These are phyloP conservation scores for Arctia plantaginis DNA, from an alignment of 2,888 invertebrate species.

Conservation along the genomic window DNA sequence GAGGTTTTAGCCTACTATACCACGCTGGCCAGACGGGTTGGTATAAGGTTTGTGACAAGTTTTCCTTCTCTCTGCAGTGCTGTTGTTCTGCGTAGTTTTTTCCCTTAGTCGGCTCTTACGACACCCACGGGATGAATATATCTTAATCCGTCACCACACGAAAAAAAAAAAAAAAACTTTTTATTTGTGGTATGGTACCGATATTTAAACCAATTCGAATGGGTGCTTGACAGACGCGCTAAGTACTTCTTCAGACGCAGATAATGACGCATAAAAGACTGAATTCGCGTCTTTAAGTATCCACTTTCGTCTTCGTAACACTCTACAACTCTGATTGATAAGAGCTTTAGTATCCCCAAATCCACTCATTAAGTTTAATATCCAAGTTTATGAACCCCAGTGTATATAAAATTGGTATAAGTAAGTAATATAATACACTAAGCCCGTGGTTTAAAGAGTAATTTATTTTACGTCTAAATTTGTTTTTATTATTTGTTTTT, in stretches of 20 bases:
- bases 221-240: background rate
- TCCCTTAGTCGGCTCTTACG: too few species aligned
- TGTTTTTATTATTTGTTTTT: background rate
- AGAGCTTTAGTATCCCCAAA: background rate
- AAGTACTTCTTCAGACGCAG: background rate
- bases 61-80: too few species aligned
- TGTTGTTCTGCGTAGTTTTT: too few species aligned
- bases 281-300: slow-evolving; percentile 1
- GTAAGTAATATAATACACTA: background rate
- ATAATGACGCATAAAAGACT: background rate
- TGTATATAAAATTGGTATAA: background rate
- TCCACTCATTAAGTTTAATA: background rate
- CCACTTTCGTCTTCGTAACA: background rate
- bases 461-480: background rate
- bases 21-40: too few species aligned
- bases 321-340: background rate
- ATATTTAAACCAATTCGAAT: background rate
- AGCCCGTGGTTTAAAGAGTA: background rate
- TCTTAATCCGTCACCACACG: too few species aligned
- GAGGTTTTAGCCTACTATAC: too few species aligned
- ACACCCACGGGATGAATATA: too few species aligned
- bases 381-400: background rate
- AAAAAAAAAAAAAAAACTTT: too few species aligned
- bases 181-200: background rate
- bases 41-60: too few species aligned